Percentiles rank a stretch among this genome's conserved stretches.
These are phyloP conservation scores for Sakesphorus luctuosus DNA, from an alignment of 2,113 vertebrate species.

Conservation along the genomic window DNA sequence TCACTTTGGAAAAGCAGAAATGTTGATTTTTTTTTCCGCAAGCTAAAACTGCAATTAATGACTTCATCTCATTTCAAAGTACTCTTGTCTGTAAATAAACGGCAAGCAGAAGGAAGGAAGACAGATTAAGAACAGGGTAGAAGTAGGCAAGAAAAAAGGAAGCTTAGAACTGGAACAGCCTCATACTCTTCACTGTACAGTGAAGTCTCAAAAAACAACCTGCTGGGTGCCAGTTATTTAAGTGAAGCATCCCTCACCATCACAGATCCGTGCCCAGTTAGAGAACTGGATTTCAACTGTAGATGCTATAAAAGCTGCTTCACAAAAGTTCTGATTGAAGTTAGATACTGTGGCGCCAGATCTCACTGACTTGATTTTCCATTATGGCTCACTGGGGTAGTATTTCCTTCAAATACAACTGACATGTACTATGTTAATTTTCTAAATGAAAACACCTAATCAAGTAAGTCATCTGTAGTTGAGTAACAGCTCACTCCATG, in stretches of 20 bases:
- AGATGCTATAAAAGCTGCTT: constrained; percentile 14
- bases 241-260: not conserved
- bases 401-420: constrained; percentile 5
- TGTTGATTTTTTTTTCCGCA: not conserved
- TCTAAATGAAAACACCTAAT: not conserved
- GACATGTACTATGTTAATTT: not conserved
- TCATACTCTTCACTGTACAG: not conserved
- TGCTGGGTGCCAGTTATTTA: not conserved
- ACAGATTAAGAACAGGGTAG: not conserved
- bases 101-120: not conserved
- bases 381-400: not conserved
- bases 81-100: not conserved
- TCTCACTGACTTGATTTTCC: constrained; percentile 50
- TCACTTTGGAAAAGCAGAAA: not conserved
- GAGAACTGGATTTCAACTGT: not conserved
- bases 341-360: constrained; percentile 15
- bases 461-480: not conserved
- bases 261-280: not conserved
- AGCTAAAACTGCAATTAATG: not conserved
- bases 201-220: not conserved
- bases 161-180: not conserved
- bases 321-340: constrained; percentile 41
- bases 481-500: not conserved
- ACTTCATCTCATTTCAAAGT: not conserved
- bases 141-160: not conserved